These are phyloP conservation scores for Epinephelus malabaricus DNA, from an alignment of 2,797 vertebrate genomes.

Conservation along the genomic window DNA sequence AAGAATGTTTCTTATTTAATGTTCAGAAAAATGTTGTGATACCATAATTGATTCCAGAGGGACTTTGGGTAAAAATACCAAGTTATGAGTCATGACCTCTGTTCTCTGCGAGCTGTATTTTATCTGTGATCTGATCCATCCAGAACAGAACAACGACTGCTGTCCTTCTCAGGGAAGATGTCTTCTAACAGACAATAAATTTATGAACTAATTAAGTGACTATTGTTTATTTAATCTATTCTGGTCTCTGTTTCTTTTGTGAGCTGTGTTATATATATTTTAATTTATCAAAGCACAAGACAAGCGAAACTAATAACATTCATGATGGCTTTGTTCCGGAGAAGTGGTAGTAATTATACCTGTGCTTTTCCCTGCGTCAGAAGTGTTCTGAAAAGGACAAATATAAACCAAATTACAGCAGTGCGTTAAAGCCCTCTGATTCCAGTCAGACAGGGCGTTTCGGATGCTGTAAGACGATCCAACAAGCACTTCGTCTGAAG, in stretches of 20 bases:
- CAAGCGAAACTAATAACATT: not conserved
- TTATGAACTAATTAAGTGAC: not conserved
- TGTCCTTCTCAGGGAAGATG: slow-evolving; percentile 58
- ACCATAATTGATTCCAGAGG: slow-evolving; percentile 28
- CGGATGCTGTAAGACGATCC: not conserved
- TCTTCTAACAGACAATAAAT: slow-evolving; percentile 58
- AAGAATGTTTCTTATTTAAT: slow-evolving; percentile 33
- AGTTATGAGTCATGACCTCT: slow-evolving; percentile 2
- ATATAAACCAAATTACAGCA: not conserved
- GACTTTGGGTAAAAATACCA: slow-evolving; percentile 4
- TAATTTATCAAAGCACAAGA: not conserved
- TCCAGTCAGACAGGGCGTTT: not conserved
- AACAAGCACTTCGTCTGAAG: not conserved
- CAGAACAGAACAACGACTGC: slow-evolving; percentile 10
- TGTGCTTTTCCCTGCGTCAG: no score
- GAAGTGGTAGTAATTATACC: no score
- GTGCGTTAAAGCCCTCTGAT: not conserved
- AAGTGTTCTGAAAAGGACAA: no score
- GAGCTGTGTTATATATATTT: not conserved
- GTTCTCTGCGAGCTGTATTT: not conserved
- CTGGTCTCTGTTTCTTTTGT: slow-evolving; percentile 18
- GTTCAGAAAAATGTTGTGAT: slow-evolving; percentile 11
- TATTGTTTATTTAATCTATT: not conserved
- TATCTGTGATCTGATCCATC: not conserved
- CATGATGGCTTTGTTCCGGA: not conserved